Evolutionary conservation across 2,888 invertebrate species (phyloP).

Genomic region (Nemotelus nigrinus): DNA sequence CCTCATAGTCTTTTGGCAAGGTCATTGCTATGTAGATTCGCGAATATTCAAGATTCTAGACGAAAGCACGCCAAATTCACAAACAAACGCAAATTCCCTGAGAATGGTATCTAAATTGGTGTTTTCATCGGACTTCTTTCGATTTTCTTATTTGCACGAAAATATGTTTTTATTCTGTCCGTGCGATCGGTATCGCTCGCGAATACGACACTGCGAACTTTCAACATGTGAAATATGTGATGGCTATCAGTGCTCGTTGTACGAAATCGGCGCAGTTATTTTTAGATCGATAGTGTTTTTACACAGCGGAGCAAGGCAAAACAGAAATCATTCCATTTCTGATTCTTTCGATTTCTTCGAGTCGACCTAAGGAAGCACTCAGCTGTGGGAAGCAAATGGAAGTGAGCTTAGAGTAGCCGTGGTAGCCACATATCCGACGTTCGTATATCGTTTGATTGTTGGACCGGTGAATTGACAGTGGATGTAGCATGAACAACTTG

Average conservation of each 20-base stretch:
- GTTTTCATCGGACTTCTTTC: constrained; percentile 8
- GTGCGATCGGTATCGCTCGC: background rate
- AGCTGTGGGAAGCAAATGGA: too few relatives aligned
- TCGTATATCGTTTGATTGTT: background rate
- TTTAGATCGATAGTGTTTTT: constrained; percentile 17
- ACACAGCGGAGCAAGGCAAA: background rate
- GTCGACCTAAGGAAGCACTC: too few relatives aligned
- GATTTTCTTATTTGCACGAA: background rate
- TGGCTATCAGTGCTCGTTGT: constrained; percentile 19
- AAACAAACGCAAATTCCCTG: background rate
- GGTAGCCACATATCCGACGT: background rate
- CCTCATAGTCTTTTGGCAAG: constrained; percentile 8
- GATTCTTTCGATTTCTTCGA: background rate
- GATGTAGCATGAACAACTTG: background rate
- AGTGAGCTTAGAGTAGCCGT: too few relatives aligned
- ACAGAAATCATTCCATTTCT: constrained; percentile 21
- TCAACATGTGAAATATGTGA: too few relatives aligned
- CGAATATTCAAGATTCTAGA: background rate
- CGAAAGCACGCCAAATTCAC: too few relatives aligned
- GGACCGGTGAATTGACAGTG: background rate
- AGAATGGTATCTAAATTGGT: constrained; percentile 14
- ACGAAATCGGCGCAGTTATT: constrained; percentile 25
- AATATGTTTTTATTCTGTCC: constrained; percentile 4
- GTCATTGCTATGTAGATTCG: constrained; percentile 13
- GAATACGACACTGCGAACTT: too few relatives aligned